These are phyloP conservation scores for Cygnus olor DNA, from an alignment of 2,797 vertebrate species.

Conservation along the genomic window DNA sequence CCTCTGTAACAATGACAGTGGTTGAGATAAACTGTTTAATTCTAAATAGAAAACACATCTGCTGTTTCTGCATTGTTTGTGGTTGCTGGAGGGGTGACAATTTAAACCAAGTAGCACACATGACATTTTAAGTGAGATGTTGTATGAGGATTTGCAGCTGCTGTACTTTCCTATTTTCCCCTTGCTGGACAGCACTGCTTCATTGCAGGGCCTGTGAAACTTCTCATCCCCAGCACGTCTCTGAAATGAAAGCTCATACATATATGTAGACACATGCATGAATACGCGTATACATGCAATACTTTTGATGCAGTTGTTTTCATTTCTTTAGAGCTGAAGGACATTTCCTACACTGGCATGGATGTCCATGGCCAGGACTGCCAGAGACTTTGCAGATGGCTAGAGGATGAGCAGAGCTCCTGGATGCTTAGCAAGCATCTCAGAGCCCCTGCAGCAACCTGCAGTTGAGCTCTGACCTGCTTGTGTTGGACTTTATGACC, in stretches of 20 bases:
- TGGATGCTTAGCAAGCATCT: neutral
- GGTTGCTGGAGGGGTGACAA: conserved; percentile 88
- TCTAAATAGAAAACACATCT: conserved; percentile 92
- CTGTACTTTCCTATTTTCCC: conserved; percentile 58
- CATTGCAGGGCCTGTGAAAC: neutral
- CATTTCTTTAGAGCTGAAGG: neutral
- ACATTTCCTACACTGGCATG: neutral
- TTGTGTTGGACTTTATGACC: rapidly evolving
- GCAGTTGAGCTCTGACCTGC: neutral
- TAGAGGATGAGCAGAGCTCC: rapidly evolving
- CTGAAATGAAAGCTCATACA: neutral
- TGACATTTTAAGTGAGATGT: conserved; percentile 89
- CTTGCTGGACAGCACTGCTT: neutral
- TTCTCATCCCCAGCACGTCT: neutral
- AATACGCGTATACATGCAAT: neutral
- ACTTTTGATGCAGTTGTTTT: neutral
- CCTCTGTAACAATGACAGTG: conserved; percentile 87
- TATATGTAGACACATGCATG: neutral
- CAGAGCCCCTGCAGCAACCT: neutral
- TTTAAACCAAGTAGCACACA: conserved; percentile 87
- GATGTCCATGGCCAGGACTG: neutral
- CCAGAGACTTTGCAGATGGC: neutral
- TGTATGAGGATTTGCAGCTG: conserved; percentile 88
- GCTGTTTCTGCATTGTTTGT: conserved; percentile 87
- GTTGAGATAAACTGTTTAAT: conserved; percentile 88